phyloP scores from a whole-genome alignment of 2,888 invertebrate genomes.

The Sminthurinus aureus region DNA sequence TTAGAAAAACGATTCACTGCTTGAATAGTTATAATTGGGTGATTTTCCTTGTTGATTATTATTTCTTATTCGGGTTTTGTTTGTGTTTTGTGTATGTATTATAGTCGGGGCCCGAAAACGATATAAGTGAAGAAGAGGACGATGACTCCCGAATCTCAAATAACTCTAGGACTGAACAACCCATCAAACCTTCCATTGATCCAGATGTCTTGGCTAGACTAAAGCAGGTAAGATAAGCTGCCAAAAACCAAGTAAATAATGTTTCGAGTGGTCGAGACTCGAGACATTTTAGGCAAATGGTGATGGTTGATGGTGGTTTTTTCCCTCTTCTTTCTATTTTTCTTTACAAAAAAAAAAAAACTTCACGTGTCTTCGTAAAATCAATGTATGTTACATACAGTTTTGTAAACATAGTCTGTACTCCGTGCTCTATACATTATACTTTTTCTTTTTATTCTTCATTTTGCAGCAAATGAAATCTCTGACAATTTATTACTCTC shows the following conservation, averaged over 20 bases:
- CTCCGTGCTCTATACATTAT: neutral
- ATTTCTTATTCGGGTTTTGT: neutral
- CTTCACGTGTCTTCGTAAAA: neutral
- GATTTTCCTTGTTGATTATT: neutral
- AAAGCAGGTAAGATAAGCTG: conserved; percentile 53
- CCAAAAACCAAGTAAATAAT: conserved; percentile 23
- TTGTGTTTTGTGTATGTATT: conserved; percentile 38
- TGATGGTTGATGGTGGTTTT: neutral
- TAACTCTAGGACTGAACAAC: conserved; percentile 57
- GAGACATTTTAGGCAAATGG: conserved; percentile 17
- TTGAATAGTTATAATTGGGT: neutral
- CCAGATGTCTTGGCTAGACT: conserved; percentile 59
- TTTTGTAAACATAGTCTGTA: neutral
- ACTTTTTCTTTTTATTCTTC: neutral
- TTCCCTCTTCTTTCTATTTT: conserved; percentile 9
- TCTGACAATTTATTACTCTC: conserved; percentile 1
- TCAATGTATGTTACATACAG: neutral
- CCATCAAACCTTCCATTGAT: conserved; percentile 58
- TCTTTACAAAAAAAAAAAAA: neutral
- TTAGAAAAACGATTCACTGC: neutral
- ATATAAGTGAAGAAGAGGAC: conserved; percentile 59
- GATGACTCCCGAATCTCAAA: conserved; percentile 60
- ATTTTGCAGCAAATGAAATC: neutral
- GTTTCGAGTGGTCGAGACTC: conserved; percentile 13
- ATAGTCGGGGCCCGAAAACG: conserved; percentile 59